Base-by-base conservation (phyloP, 2,888 invertebrate genomes). In the Conchocele bisecta region DNA sequence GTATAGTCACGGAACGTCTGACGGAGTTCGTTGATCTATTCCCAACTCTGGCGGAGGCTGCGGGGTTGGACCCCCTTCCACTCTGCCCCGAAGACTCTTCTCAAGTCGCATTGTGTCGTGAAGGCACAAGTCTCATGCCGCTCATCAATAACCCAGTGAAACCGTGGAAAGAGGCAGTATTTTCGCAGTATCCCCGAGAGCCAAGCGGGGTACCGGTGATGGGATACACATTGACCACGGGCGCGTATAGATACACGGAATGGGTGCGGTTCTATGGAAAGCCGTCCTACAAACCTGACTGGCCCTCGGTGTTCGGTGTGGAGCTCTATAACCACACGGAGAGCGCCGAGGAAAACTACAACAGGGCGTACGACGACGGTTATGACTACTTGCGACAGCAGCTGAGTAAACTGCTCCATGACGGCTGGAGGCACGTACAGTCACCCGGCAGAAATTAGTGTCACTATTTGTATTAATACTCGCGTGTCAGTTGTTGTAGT, bases 271-370 rank as follows among this genome's bases (percentile, higher is more conserved):
- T 77, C 42, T 51, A n/a, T 0, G 60, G 67, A 31, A 44, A 54
- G 3, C 77, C 77, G 15, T 57, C 53, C 13, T 77, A 77, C 33
- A 60, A 61, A 51, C 73, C 77, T 3, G 50, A 70, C 31, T 77
- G 77, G 77, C 53, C 9, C 22, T 15, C 46, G 1, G 31, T 61
- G 95, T 91, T 92, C 44, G 91, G 92, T 78, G 91, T 93, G 80
- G 97, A 97, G 91, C 91, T 97, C 72, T 97, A 97, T 86, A 94
- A 96, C 91, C 95, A 96, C 88, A 86, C 89, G 3, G 87, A 92
- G 41, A 96, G 97, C 91, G 92, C 93, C 0, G 91, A 93, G 6
- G 97, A 97, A 92, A 93, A 94, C 84, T 90, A 93, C 24, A 97
- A 97, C 92, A 86, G 95, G 74, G 92, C 91, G 7, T 86, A 89